Evolutionary conservation across 2,888 invertebrate genomes (phyloP).

Genomic region (Odontothrips loti): DNA sequence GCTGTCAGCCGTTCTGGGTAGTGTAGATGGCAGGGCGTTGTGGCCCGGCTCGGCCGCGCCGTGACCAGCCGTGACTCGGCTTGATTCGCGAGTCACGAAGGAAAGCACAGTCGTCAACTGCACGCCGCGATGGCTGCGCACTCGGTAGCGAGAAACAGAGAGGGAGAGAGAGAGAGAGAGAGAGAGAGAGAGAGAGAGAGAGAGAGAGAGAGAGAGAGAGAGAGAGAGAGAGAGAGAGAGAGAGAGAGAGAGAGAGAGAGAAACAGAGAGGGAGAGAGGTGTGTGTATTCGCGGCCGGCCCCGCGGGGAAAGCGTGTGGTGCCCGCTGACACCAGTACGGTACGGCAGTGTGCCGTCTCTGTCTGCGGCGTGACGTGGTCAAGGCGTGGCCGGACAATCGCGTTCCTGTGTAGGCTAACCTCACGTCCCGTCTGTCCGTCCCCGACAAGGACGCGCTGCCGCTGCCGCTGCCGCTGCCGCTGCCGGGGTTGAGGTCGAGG

Average conservation of each 20-base stretch:
- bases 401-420: not conserved
- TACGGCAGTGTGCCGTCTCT: not conserved
- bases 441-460: not conserved
- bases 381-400: not conserved
- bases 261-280: not conserved
- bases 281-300: not conserved
- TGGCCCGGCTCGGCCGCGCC: not conserved
- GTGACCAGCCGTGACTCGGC: not conserved
- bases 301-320: not conserved
- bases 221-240: not conserved
- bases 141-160: not conserved
- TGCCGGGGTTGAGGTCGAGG: not conserved
- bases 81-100: constrained; percentile 4
- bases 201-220: not conserved
- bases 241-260: not conserved
- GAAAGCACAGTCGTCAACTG: not conserved
- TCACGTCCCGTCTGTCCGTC: not conserved
- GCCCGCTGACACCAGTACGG: not conserved
- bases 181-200: not conserved
- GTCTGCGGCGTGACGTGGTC: too few species aligned
- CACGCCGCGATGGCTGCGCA: not conserved
- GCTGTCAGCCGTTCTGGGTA: too few species aligned
- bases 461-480: not conserved
- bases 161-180: not conserved
- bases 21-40: too few species aligned